Base-by-base conservation (phyloP, 2,888 invertebrate species). In the Nemotelus nigrinus region DNA sequence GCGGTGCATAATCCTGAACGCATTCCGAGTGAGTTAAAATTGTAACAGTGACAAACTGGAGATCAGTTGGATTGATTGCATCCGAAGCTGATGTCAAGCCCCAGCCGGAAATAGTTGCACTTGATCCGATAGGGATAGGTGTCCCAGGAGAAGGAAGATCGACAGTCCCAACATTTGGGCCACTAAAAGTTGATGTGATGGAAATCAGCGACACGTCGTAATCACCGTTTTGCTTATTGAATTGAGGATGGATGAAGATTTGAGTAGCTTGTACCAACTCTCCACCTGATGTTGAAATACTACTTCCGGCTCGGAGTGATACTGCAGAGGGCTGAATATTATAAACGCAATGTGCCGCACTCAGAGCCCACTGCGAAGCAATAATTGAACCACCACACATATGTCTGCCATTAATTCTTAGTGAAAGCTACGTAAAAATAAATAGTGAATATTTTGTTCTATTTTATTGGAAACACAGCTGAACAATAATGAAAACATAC, bases 51-150 rank as follows among this genome's bases (percentile, higher is more conserved):
- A 76, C 76, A 68, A 47, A 76, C 58, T 68, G 76, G 39, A 76
- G 58, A 58, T 68, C 39, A 6, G 44, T 58, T 39, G 76, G 58
- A 48, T 67, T 58, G 2, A 58, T 47, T 8, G 48, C n/a, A 58
- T 47, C 48, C 8, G 50, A 67, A 4, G 72, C 72, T 8, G 60
- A 70, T 10, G 76, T 78, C 47, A 77, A 67, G 3, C 80, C 80
- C 80, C 80, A 80, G 3, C 80, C 80, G 5, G 80, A 80, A 53
- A 80, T 72, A n/a, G 74, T 78, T 6, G 76, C 78, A 7, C 63
- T 57, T 25, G 43, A 43, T 10, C 78, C 78, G 65, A 68, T 65
- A n/a, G 65, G 60, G 6, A 78, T 43, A 2, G 65, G 67, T 25
- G 76, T 74, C 50, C 63, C 68, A 10, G 63, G 43, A 2, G 25